Evolutionary conservation across 2,113 vertebrate genomes (phyloP).

Genomic region (Columbina picui): DNA sequence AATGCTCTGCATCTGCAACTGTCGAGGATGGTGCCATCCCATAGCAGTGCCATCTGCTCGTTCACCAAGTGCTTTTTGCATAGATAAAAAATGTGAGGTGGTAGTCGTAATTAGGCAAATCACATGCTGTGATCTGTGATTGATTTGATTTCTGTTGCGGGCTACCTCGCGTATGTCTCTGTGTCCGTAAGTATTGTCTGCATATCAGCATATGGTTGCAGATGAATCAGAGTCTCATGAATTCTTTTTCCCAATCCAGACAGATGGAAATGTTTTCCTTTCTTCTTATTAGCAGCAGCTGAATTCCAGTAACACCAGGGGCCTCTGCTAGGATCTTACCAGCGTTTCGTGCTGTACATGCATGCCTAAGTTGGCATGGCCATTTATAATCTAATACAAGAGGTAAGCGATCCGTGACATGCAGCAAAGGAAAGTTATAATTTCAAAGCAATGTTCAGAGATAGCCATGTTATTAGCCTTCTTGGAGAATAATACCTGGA

Average conservation of each 20-base stretch:
- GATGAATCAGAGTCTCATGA: conserved; percentile 48
- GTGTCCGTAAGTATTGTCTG: conserved; percentile 58
- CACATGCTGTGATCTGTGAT: conserved; percentile 68
- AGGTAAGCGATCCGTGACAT: conserved; percentile 5
- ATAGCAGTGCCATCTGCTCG: conserved; percentile 71
- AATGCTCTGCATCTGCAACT: conserved; percentile 70
- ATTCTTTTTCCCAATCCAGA: conserved; percentile 11
- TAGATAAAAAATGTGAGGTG: conserved; percentile 66
- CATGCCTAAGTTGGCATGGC: background rate
- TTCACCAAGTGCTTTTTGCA: conserved; percentile 62
- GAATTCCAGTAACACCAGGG: conserved; percentile 45
- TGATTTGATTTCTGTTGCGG: conserved; percentile 50
- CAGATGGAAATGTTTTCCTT: conserved; percentile 64
- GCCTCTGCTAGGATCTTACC: conserved; percentile 34
- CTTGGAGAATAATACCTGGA: background rate
- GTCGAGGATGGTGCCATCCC: conserved; percentile 60
- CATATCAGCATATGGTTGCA: conserved; percentile 52
- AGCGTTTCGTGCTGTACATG: background rate
- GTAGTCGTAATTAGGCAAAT: conserved; percentile 74
- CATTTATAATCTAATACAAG: conserved; percentile 37
- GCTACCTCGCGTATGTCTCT: conserved; percentile 14
- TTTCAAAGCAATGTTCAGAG: conserved; percentile 5
- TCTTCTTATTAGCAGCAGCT: conserved; percentile 50
- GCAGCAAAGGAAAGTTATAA: conserved; percentile 10
- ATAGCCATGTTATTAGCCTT: background rate